Conservation (phyloP, 2,797 vertebrate genomes). For the Dromococcyx pavoninus region DNA sequence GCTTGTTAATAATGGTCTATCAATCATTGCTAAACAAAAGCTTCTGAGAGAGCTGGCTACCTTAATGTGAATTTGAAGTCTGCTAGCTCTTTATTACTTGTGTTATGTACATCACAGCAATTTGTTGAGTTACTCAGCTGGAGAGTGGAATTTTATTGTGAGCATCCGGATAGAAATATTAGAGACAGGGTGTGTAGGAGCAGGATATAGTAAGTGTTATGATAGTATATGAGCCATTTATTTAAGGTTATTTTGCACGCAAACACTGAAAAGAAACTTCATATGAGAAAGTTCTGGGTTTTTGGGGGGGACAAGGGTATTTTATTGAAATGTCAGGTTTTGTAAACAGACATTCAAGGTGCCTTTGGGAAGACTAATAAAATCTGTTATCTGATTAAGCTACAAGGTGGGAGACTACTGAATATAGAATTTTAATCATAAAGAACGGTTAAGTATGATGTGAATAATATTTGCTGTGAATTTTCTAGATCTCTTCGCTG, state of each 20-base stretch:
- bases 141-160: constrained; percentile 10
- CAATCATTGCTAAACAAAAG: constrained; percentile 11
- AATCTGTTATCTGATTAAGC: not conserved
- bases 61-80: not conserved
- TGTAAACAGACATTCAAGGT: not conserved
- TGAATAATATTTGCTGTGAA: not conserved
- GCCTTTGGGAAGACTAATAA: not conserved
- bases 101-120: not conserved
- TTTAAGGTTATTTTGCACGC: not conserved
- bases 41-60: not conserved
- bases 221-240: not conserved
- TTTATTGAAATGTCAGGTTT: not conserved
- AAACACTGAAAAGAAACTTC: not conserved
- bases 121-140: constrained; percentile 3
- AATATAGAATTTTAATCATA: not conserved
- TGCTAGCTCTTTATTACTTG: constrained; percentile 39
- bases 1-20: constrained; percentile 18
- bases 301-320: not conserved
- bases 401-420: not conserved
- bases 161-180: not conserved
- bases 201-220: not conserved
- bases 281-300: not conserved
- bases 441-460: not conserved
- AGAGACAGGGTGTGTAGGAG: not conserved
- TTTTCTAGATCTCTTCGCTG: not conserved